A percentile compares a stretch with the other conserved stretches of the same genome.
These are phyloP conservation scores for Meloidogyne exigua DNA, from an alignment of 1,140 invertebrate genomes.

Conservation along the genomic window DNA sequence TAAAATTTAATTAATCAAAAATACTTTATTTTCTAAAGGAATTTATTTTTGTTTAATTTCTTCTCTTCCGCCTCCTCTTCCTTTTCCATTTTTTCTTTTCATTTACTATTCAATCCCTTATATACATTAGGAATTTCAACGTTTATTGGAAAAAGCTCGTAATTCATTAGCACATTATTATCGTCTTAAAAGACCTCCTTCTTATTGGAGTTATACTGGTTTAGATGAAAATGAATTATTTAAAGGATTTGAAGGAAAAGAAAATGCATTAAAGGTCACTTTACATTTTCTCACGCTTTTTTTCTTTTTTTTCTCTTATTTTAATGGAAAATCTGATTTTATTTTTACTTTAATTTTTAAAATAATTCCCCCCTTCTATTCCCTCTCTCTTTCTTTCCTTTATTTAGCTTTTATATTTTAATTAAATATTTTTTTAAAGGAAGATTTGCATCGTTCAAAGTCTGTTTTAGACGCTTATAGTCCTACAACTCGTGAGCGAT, in stretches of 20 bases:
- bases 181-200: conserved; percentile 25
- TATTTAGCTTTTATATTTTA: not conserved
- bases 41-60: too few species aligned
- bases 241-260: conserved; percentile 3
- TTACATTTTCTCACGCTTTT: too few species aligned
- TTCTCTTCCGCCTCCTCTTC: conserved; percentile 2
- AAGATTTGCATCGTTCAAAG: conserved; percentile 52
- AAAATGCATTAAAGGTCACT: not conserved
- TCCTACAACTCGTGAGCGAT: conserved; percentile 26
- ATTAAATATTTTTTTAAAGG: conserved; percentile 17
- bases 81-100: not conserved
- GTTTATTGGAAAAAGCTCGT: conserved; percentile 56
- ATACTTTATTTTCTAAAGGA: too few species aligned
- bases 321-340: too few species aligned
- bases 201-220: not conserved
- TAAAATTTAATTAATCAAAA: too few species aligned
- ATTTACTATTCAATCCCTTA: not conserved
- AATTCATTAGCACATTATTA: conserved; percentile 51
- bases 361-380: not conserved
- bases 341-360: too few species aligned
- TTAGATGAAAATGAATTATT: not conserved
- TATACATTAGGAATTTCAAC: conserved; percentile 50
- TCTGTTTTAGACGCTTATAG: conserved; percentile 56
- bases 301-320: not conserved
- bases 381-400: not conserved